Conservation (phyloP, 1,140 invertebrate species). For the Bombus pyrosoma region DNA sequence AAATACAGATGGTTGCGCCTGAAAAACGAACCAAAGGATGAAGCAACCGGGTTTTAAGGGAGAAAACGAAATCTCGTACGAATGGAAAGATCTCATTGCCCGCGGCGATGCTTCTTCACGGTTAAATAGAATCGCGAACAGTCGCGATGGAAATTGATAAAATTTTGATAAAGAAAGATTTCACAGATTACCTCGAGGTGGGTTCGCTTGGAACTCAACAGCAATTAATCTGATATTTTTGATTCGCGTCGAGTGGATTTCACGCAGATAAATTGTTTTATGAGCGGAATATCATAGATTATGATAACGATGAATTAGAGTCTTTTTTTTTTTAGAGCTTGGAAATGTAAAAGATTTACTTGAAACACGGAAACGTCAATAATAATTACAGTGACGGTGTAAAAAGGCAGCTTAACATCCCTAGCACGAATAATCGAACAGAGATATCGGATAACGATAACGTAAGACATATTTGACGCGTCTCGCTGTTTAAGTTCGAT, state of each 20-base stretch:
- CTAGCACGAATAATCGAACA: too few relatives aligned
- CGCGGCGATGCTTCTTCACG: neutral
- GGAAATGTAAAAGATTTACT: too few relatives aligned
- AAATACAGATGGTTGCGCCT: conserved; percentile 16
- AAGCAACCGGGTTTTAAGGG: neutral
- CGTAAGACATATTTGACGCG: too few relatives aligned
- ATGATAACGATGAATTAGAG: neutral
- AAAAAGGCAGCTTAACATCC: too few relatives aligned
- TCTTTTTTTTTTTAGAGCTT: neutral
- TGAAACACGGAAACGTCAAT: too few relatives aligned
- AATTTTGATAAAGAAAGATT: conserved; percentile 20
- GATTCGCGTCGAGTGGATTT: neutral
- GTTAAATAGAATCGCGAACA: neutral
- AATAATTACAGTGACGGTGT: too few relatives aligned
- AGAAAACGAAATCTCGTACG: neutral
- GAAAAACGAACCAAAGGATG: neutral
- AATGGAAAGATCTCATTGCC: neutral
- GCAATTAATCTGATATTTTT: neutral
- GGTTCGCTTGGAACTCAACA: too few relatives aligned
- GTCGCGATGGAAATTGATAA: conserved; percentile 11
- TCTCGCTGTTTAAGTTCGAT: too few relatives aligned
- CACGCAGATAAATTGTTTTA: neutral
- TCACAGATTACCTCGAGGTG: neutral
- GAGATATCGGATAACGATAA: too few relatives aligned
- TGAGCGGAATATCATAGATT: neutral